Evolutionary conservation across 1,140 invertebrate genomes (phyloP), one percentile per base, ranked within the genome.

Genomic region (Gryllus bimaculatus): DNA sequence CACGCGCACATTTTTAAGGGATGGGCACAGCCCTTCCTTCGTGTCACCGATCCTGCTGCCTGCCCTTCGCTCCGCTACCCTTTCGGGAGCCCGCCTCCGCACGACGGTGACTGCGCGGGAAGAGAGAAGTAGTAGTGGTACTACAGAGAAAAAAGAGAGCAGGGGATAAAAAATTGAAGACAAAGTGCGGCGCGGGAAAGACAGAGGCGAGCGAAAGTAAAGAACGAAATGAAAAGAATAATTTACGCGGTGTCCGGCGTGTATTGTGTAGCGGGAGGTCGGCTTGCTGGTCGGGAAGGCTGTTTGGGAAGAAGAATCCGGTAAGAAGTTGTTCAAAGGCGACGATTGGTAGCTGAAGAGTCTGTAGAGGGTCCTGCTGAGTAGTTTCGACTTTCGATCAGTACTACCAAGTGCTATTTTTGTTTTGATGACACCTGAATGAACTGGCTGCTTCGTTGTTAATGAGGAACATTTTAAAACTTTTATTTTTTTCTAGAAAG

Each of bases 181-280:
- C 54, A 66, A 66, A 66, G 54, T 66, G 18, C 54, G 54, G 54
- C 54, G 54, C 54, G 18, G 54, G 54, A 18, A 66, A 66, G 54
- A 66, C 54, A 66, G 10, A 18, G 54, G 54, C 10, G 54, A 66
- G 54, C 26, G 54, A 66, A 18, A 66, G 54, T 66, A 66, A 66
- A 66, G 54, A 10, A 66, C 54, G 54, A 66, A 66, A 66, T 66
- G 54, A 66, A 66, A 66, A 66, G 54, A 66, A 66, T 66, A 66
- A 66, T 66, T 66, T 66, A 66, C 18, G 54, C 54, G 54, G 54
- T 66, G 54, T 66, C 54, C 54, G 54, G 54, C 54, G 54, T 18
- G 54, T 66, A 66, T 66, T 66, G 54, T 66, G 10, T 1, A 2
- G 54, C 10, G 54, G 54, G 54, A 13, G 54, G 18, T 1, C 54